Conservation (phyloP, 2,888 invertebrate species). For the Spilarctia lutea region DNA sequence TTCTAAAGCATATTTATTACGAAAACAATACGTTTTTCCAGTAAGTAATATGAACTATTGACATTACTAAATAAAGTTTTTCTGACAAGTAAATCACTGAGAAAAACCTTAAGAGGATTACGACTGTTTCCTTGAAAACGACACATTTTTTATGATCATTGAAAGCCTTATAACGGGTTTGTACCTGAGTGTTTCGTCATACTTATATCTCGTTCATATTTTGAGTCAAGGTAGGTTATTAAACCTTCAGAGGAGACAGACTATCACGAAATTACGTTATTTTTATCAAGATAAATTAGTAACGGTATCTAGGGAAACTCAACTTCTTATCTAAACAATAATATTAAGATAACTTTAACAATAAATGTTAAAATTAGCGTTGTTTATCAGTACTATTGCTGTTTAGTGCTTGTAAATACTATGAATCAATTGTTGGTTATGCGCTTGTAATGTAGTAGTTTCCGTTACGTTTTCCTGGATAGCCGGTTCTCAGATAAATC, state of each 20-base stretch:
- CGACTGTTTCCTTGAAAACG: neutral
- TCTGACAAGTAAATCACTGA: too few species aligned
- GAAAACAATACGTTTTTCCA: neutral
- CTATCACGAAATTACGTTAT: neutral
- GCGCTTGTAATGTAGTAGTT: neutral
- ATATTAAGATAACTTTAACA: neutral
- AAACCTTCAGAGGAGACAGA: neutral
- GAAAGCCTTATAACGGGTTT: neutral
- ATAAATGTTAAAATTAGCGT: neutral
- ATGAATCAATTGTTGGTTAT: neutral
- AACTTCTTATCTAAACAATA: neutral
- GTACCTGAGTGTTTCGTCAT: neutral
- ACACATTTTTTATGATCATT: neutral
- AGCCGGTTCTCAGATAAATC: too few species aligned
- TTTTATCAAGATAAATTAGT: neutral
- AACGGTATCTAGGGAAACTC: neutral
- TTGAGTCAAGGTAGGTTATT: slow-evolving; percentile 1
- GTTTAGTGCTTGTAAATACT: neutral
- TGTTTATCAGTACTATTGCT: neutral
- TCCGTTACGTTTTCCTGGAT: neutral
- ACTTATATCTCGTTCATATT: neutral
- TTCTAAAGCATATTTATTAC: neutral
- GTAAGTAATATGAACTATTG: neutral
- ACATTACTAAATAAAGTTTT: neutral
- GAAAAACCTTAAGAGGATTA: too few species aligned